Evolutionary conservation across 2,888 invertebrate genomes (phyloP), one percentile per base, ranked within the genome.

Genomic region (Gryllus longicercus): DNA sequence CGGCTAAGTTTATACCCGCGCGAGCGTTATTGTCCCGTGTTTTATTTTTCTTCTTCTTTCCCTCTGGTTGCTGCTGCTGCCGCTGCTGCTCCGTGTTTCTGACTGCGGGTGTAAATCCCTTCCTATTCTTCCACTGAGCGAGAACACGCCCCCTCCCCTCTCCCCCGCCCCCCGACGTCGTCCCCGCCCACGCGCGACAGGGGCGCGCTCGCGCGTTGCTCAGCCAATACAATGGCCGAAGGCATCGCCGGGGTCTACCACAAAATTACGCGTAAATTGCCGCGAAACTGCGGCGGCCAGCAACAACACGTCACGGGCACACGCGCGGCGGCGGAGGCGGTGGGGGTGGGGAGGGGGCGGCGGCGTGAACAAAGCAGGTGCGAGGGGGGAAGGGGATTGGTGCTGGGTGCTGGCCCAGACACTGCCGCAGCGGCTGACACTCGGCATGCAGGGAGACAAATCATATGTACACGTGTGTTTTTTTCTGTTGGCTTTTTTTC

Each of bases 191-290:
- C 18, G 51, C 51, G 51, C 63, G 63, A 63, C 63, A 63, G 11
- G 63, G 10, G 63, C 16, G n/a, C 16, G 10, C 63, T 4, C 16
- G 14, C 63, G 4, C 63, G 63, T 63, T 63, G 63, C 63, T 63
- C 63, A 63, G 63, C 63, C 63, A 63, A 63, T 63, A 63, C 63
- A 63, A 63, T 63, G 63, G 63, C n/a, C 14, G 63, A n/a, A 63
- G n/a, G 63, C 16, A 14, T 18, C n/a, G 16, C 3, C 63, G 0
- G 16, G 63, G 63, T 63, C 63, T 63, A 63, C 63, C 63, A 63
- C 63, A 63, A 63, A 63, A 63, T 63, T 63, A 63, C 63, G 63
- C 63, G 63, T 63, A 63, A 63, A 63, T 63, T 63, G 63, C 63
- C 63, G 63, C n/a, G 63, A 63, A 63, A 63, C 63, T 63, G 63